Evolutionary conservation across 1,140 invertebrate genomes (phyloP), one percentile per base, ranked within the genome.

Genomic region (Bicyclus anynana): DNA sequence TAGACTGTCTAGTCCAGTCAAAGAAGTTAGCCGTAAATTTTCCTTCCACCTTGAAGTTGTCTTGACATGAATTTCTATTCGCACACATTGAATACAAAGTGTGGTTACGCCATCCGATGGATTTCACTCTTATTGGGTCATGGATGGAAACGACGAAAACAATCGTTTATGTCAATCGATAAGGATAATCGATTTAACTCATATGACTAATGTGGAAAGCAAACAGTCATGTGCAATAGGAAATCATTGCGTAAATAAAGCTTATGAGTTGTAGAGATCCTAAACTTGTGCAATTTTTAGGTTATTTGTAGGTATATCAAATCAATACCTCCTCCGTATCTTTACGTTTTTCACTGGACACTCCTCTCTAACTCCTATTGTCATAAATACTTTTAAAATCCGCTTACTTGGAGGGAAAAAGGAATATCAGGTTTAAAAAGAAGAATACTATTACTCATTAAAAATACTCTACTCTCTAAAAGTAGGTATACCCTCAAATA

Each of bases 11-110:
- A 35, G 23, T 35, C 6, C 14, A n/a, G n/a, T n/a, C 53, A n/a
- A 29, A 53, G 37, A 62, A 59, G 40, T 62, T 52, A 38, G 17
- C 71, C 68, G 66, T 84, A 83, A 83, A 82, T 85, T 82, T 80
- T 80, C 78, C 82, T 79, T 60, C 75, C 77, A 71, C 78, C 72
- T 73, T 76, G 73, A 73, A 71, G 79, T 70, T 74, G 67, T 80
- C 85, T 88, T 88, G 85, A 88, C 85, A 88, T 86, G 83, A 77
- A 84, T 88, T 86, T 85, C 81, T 81, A 88, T 72, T 76, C 63
- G 48, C 71, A 70, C 74, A 67, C 55, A 67, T 68, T 77, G 85
- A 83, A 88, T 88, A 88, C 83, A 72, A 86, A 88, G 67, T 54
- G 68, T 33, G 54, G 67, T 86, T 84, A 79, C 82, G 68, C 78